Evolutionary conservation across 2,888 invertebrate genomes (phyloP), one percentile per base, ranked within the genome.

Genomic region (Drosophila setosimentum): DNA sequence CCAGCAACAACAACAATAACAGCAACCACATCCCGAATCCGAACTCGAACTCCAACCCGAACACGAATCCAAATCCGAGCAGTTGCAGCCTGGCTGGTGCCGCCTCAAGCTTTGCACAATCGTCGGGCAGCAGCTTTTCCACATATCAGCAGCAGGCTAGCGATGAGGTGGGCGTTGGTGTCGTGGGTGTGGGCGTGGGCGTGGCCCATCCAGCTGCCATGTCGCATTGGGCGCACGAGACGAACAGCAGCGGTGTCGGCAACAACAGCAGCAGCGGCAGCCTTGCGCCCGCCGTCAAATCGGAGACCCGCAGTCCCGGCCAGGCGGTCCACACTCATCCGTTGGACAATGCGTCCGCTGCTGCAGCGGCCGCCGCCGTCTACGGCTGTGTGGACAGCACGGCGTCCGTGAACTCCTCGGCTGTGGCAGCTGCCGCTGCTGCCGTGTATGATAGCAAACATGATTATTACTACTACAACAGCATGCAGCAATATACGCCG

Each of bases 401-500:
- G 0, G 82, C 91, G 48, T 83, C 89, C 3, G 86, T 82, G 5
- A 85, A 86, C 37, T 80, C 90, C 48, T 87, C 90, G 27, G 89
- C 91, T 91, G 91, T 87, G 21, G 92, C 92, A 1, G 91, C 91
- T 0, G 92, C 92, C 0, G 91, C 92, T 2, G 91, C 94, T 94
- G 95, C 93, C 92, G 93, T 93, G 94, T 93, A 95, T 83, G 94
- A 94, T 71, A 92, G 94, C 29, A 95, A 95, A 70, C 92, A 93
- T 55, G 93, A 94, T 65, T 94, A 95, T 83, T 96, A 96, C 93
- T 96, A 96, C 93, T 96, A 96, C 91, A 96, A 96, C 94, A 96
- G 95, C 88, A 95, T 95, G 95, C 95, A 95, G 90, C 95, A 95
- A 87, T 95, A 95, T 92, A 92, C 93, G 49, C 92, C 93, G 67